phyloP scores from a whole-genome alignment of 2,888 invertebrate species.

The Calephelis perditalis region DNA sequence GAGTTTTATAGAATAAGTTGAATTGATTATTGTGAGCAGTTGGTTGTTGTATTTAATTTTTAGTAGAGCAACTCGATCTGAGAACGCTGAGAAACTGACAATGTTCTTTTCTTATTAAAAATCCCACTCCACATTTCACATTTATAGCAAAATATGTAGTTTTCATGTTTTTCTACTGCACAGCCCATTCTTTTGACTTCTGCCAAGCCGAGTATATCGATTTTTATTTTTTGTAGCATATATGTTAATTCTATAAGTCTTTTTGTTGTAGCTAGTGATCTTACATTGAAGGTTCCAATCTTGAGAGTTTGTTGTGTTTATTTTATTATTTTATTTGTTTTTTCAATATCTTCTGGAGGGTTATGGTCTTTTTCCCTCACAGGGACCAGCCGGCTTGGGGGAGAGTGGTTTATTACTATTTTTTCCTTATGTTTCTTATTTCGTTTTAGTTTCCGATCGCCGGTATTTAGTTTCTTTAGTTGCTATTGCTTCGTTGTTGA shows the following conservation, averaged over 20 bases:
- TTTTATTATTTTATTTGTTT: background rate
- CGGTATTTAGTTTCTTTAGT: background rate
- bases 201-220: conserved; percentile 27
- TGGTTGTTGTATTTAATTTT: background rate
- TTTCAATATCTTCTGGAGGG: conserved; percentile 21
- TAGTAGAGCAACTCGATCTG: background rate
- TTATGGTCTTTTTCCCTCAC: conserved; percentile 8
- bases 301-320: conserved; percentile 8
- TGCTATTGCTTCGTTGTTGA: conserved; percentile 14
- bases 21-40: background rate
- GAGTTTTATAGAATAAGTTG: background rate
- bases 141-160: conserved; percentile 29
- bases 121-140: conserved; percentile 32
- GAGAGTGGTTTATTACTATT: too few species aligned
- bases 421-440: too few species aligned
- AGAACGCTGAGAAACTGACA: background rate
- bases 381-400: too few species aligned
- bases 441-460: background rate
- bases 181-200: conserved; percentile 29
- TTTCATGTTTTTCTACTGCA: conserved; percentile 25
- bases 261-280: conserved; percentile 13
- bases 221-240: conserved; percentile 24
- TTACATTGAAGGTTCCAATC: conserved; percentile 11
- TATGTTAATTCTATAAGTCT: conserved; percentile 22
- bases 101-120: conserved; percentile 29